Evolutionary conservation across 2,888 invertebrate genomes (phyloP).

Genomic region (Pasiphila rectangulata): DNA sequence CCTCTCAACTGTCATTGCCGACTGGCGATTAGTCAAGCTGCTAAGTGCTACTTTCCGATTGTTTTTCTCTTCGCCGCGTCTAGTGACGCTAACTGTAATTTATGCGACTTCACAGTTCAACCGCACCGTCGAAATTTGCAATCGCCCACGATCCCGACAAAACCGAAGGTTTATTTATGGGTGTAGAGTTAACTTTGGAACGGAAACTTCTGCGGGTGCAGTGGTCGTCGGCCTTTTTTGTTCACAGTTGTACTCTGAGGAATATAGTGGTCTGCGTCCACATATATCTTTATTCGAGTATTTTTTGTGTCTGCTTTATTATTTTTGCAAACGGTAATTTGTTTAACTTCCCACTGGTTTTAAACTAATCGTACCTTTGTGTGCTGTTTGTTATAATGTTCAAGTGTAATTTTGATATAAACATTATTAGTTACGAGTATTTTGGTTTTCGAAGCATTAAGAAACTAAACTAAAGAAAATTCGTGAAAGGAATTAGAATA

Average conservation of each 20-base stretch:
- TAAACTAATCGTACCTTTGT: conserved; percentile 18
- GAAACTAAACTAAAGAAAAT: not conserved
- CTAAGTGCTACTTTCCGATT: conserved; percentile 77
- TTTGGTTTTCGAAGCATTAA: not conserved
- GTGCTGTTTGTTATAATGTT: conserved; percentile 5
- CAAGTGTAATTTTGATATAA: not conserved
- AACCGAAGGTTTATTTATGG: conserved; percentile 81
- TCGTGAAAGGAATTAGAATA: not conserved
- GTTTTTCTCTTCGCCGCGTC: conserved; percentile 70
- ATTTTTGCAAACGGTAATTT: conserved; percentile 38
- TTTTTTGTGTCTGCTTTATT: conserved; percentile 38
- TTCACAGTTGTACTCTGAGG: conserved; percentile 52
- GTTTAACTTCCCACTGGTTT: conserved; percentile 23
- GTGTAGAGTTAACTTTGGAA: conserved; percentile 69
- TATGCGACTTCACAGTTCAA: conserved; percentile 78
- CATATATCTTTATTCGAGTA: conserved; percentile 47
- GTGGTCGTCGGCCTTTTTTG: conserved; percentile 64
- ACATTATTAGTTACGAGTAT: not conserved
- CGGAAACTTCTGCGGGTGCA: conserved; percentile 71
- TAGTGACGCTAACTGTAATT: conserved; percentile 70
- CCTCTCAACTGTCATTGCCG: conserved; percentile 68
- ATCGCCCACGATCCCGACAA: conserved; percentile 73
- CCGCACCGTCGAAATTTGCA: conserved; percentile 71
- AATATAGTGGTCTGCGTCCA: conserved; percentile 52
- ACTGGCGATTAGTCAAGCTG: conserved; percentile 75